Evolutionary conservation across 2,797 vertebrate genomes (phyloP).

Genomic region (Leucoraja ocellata): DNA sequence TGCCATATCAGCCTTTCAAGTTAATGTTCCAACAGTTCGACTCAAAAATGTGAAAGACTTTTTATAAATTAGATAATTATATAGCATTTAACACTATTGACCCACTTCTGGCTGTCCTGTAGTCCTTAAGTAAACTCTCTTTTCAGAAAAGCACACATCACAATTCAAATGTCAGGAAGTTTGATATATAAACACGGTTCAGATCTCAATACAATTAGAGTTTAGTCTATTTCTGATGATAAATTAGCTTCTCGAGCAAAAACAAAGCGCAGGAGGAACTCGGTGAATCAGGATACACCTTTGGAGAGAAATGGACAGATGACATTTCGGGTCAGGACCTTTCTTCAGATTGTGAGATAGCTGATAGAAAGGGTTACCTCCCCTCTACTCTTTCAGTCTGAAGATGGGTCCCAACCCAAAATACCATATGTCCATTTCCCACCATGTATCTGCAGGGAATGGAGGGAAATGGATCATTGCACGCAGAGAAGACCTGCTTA

Average conservation of each 20-base stretch:
- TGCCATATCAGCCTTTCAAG: not conserved
- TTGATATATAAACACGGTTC: not conserved
- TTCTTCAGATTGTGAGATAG: too few species aligned
- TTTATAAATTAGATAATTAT: not conserved
- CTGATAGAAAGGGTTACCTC: too few species aligned
- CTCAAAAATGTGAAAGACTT: not conserved
- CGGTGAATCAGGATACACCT: too few species aligned
- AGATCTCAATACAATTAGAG: not conserved
- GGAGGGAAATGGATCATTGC: too few species aligned
- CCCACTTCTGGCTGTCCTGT: not conserved
- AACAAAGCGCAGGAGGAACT: too few species aligned
- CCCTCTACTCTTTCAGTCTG: too few species aligned
- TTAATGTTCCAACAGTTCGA: not conserved
- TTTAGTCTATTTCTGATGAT: not conserved
- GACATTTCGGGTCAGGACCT: too few species aligned
- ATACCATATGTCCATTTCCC: too few species aligned
- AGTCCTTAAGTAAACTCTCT: not conserved
- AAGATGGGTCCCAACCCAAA: too few species aligned
- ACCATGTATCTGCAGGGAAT: too few species aligned
- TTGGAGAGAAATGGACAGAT: too few species aligned
- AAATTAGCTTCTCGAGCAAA: not conserved
- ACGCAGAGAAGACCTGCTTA: too few species aligned
- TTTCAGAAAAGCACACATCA: not conserved
- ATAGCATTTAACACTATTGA: not conserved
- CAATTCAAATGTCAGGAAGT: not conserved